These are phyloP conservation scores for Zosterops borbonicus DNA, from an alignment of 2,113 vertebrate species.

Conservation along the genomic window DNA sequence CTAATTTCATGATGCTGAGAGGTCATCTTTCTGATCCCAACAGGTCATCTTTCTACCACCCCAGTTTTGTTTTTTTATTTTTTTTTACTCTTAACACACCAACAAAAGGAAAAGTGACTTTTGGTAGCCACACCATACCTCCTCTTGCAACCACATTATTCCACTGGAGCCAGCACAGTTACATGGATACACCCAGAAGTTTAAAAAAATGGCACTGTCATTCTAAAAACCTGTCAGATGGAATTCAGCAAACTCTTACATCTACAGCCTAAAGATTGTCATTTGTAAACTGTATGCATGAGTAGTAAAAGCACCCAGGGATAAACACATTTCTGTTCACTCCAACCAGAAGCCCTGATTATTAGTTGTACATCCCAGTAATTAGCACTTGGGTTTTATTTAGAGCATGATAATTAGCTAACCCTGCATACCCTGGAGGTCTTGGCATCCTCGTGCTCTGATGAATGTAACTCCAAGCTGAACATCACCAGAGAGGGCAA, in stretches of 20 bases:
- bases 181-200: background rate
- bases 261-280: background rate
- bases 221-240: background rate
- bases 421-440: background rate
- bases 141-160: background rate
- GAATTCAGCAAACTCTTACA: background rate
- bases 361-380: background rate
- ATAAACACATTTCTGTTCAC: background rate
- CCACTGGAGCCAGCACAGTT: background rate
- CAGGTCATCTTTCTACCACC: background rate
- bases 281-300: background rate
- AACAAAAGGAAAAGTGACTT: background rate
- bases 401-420: background rate
- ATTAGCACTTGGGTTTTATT: constrained; percentile 32
- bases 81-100: background rate
- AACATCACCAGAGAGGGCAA: background rate
- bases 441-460: background rate
- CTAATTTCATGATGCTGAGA: background rate
- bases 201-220: background rate
- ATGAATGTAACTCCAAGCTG: background rate
- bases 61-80: background rate
- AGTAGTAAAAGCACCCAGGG: background rate
- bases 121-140: background rate
- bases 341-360: background rate
- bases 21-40: background rate